Percentiles rank a stretch among this genome's conserved stretches.
Evolutionary conservation across 2,797 vertebrate genomes (phyloP).

Genomic region (Cirrhinus mrigala): DNA sequence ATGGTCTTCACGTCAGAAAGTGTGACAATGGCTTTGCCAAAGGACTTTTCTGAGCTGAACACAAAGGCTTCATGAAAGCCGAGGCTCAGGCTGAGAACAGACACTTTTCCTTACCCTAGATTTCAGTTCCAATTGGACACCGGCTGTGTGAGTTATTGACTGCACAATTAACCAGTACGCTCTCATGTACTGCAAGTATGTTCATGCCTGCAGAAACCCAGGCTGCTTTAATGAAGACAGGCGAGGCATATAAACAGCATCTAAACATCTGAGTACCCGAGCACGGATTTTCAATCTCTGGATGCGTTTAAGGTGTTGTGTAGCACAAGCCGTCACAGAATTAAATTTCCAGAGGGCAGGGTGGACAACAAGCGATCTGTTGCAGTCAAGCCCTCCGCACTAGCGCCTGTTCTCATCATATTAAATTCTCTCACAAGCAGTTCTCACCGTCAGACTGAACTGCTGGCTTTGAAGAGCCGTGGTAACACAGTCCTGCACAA

Average conservation of each 20-base stretch:
- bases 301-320: conserved; percentile 49
- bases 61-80: conserved; percentile 28
- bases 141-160: conserved; percentile 60
- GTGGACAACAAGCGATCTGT: conserved; percentile 46
- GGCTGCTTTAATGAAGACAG: conserved; percentile 49
- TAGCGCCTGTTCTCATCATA: conserved; percentile 35
- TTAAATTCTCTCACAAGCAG: conserved; percentile 52
- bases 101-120: conserved; percentile 50
- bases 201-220: conserved; percentile 25
- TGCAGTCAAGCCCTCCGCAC: conserved; percentile 39
- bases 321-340: conserved; percentile 45
- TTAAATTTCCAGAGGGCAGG: conserved; percentile 33
- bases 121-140: conserved; percentile 57
- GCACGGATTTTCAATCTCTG: conserved; percentile 49
- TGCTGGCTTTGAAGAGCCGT: conserved; percentile 36
- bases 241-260: conserved; percentile 46
- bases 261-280: conserved; percentile 31
- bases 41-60: conserved; percentile 45
- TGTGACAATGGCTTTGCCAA: conserved; percentile 59
- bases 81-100: conserved; percentile 25
- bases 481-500: conserved; percentile 46
- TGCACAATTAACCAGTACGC: conserved; percentile 48
- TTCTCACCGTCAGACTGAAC: conserved; percentile 49
- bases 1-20: conserved; percentile 46
- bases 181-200: conserved; percentile 46